Base-by-base conservation (phyloP, 1,140 invertebrate species). In the Prorops nasuta region DNA sequence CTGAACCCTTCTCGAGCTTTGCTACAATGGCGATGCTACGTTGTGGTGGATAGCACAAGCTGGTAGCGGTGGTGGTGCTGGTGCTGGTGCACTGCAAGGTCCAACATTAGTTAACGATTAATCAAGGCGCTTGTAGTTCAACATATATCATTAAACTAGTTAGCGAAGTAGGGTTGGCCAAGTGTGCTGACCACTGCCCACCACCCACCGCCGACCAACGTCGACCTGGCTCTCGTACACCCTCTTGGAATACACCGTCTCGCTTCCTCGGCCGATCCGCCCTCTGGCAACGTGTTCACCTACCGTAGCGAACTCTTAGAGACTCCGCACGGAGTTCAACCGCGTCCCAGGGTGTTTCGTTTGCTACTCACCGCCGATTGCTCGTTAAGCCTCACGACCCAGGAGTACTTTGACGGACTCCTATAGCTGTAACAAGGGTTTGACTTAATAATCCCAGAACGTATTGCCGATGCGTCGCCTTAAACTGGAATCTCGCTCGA, bases 101-200 rank as follows among this genome's bases (percentile, higher is more conserved):
- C 70, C 74, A 75, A 76, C 73, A 77, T 77, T 77, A 76, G 74
- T 77, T 77, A 77, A 77, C 75, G 74, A 77, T 77, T 77, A 77
- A 77, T 77, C 74, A 76, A 76, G 73, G 75, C 72, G 74, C 73
- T 76, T 76, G 74, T 76, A 76, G 73, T 71, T 77, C 74, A 76
- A 77, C 72, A 77, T 77, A 77, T 77, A 77, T 76, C 75, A 77
- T 76, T 76, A 77, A 77, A 77, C 75, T 77, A 76, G 75, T 76
- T 77, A 76, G 74, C 75, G 72, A 77, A 76, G 74, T 77, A 77
- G 75, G 75, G 74, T 76, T 69, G 71, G 67, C 71, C 75, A 77
- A 76, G 75, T 77, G 75, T 77, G 75, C 75, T 76, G 74, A 76
- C 75, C 74, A 76, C 72, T 76, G 72, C 67, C 68, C 63, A 63